Percentiles rank a stretch among this genome's conserved stretches.
Conservation (phyloP, 2,113 vertebrate species). For the Egretta garzetta region DNA sequence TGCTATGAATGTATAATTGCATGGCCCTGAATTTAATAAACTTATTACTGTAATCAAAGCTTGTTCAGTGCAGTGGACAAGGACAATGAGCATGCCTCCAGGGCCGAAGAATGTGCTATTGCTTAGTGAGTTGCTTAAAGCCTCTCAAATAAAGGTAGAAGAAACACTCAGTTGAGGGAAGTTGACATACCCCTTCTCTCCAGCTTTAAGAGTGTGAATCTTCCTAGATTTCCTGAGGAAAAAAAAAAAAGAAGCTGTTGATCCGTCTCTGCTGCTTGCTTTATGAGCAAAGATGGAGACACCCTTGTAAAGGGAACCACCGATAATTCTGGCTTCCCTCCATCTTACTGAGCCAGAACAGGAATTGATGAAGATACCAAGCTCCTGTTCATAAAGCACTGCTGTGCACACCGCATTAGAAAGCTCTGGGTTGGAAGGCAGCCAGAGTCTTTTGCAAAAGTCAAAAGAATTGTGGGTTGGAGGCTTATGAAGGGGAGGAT, state of each 20-base stretch:
- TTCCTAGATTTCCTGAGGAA: neutral
- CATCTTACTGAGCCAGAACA: neutral
- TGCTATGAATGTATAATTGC: neutral
- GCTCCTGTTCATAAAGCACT: neutral
- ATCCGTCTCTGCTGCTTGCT: neutral
- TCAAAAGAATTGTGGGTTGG: neutral
- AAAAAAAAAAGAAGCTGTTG: neutral
- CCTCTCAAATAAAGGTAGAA: neutral
- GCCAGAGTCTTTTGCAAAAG: neutral
- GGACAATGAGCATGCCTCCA: neutral
- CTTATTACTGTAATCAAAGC: neutral
- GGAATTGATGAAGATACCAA: neutral
- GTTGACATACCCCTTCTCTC: neutral
- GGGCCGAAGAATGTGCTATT: neutral
- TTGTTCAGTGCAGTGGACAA: neutral
- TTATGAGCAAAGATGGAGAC: neutral
- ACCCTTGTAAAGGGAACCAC: neutral
- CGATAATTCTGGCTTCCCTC: neutral
- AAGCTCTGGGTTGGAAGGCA: neutral
- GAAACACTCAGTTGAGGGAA: neutral
- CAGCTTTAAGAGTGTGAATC: neutral
- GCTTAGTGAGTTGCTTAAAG: neutral
- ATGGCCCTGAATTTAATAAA: neutral
- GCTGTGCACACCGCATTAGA: neutral
- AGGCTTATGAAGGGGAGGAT: neutral